These are phyloP conservation scores for Rhabdophis nuchalis DNA, from an alignment of 2,797 vertebrate species.

Conservation along the genomic window DNA sequence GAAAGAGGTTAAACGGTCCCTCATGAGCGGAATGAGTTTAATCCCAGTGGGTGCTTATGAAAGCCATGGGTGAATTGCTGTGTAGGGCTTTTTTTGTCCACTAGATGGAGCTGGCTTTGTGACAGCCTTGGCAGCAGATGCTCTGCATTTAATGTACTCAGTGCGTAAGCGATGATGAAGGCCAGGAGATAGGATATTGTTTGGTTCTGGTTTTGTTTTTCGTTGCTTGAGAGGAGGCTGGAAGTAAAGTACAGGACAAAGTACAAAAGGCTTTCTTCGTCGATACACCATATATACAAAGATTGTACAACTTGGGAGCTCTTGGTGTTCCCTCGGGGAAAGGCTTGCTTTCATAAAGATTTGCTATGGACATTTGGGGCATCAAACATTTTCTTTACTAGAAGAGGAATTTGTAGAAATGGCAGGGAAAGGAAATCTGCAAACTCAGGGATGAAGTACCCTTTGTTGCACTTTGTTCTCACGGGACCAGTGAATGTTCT, in stretches of 20 bases:
- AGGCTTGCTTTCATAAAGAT: neutral
- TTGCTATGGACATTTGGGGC: neutral
- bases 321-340: neutral
- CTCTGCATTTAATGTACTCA: neutral
- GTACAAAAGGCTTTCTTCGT: neutral
- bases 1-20: too few relatives aligned
- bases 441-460: neutral
- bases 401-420: neutral
- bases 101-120: slow-evolving; percentile 16
- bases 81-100: neutral
- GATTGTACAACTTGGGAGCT: neutral
- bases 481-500: neutral
- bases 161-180: neutral
- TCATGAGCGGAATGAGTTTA: neutral
- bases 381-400: neutral
- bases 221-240: neutral
- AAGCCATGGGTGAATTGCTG: too few relatives aligned
- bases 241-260: neutral
- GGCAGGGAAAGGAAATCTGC: neutral
- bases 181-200: neutral
- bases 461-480: neutral
- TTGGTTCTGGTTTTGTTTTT: neutral
- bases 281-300: neutral
- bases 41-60: neutral
- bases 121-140: neutral